A percentile compares a stretch with the other conserved stretches of the same genome.
Evolutionary conservation across 2,888 invertebrate species (phyloP).

Genomic region (Agapostemon virescens): DNA sequence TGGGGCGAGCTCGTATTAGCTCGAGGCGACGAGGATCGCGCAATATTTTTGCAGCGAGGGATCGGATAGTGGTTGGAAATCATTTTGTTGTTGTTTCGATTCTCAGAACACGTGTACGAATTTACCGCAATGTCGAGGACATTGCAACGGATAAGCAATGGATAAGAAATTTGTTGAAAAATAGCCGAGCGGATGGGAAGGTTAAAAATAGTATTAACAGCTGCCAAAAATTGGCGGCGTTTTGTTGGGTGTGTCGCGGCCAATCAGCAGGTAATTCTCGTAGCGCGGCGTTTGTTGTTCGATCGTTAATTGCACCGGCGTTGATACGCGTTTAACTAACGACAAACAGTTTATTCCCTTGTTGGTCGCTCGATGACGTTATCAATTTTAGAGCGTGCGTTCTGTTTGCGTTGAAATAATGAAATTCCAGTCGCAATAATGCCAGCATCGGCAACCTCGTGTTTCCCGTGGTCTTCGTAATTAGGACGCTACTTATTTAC

Average conservation of each 20-base stretch:
- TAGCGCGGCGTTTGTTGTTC: conserved; percentile 21
- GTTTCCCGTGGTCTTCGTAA: neutral
- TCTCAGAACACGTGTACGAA: neutral
- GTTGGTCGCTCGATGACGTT: conserved; percentile 35
- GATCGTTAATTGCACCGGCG: conserved; percentile 31
- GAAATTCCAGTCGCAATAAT: neutral
- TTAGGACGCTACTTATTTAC: neutral
- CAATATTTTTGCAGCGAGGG: neutral
- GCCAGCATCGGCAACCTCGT: neutral
- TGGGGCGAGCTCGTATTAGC: neutral
- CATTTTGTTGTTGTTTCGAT: neutral
- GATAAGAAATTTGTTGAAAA: no score
- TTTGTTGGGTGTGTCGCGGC: neutral
- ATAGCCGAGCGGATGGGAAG: no score
- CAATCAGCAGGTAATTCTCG: conserved; percentile 22
- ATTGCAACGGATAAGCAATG: no score
- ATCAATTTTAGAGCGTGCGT: conserved; percentile 24
- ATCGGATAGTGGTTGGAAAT: no score
- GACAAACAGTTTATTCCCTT: conserved; percentile 28
- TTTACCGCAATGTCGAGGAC: no score
- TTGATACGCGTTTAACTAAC: conserved; percentile 23
- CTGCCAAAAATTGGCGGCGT: neutral
- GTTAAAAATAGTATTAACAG: neutral
- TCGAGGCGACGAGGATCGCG: neutral
- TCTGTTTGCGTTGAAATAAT: conserved; percentile 13